Conservation (phyloP, 2,797 vertebrate species). For the Sandelia bainsii region DNA sequence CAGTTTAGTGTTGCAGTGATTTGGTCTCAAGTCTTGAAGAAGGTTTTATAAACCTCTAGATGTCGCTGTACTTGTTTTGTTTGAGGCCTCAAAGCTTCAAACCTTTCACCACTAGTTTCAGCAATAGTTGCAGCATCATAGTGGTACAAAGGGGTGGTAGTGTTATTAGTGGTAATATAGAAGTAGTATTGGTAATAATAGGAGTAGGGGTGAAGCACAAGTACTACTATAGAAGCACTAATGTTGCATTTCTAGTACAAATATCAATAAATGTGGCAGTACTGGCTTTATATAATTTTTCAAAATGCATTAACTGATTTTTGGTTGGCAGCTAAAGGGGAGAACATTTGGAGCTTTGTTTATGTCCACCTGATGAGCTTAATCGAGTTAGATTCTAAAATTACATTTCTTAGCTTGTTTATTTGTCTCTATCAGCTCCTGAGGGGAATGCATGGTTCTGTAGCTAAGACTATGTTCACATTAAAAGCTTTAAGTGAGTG, state of each 20-base stretch:
- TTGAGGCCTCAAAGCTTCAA: background rate
- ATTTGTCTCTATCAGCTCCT: background rate
- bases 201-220: background rate
- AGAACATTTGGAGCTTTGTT: background rate
- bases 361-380: background rate
- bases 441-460: background rate
- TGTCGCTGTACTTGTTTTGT: conserved; percentile 13
- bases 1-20: background rate
- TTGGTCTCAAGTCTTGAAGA: background rate
- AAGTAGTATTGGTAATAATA: background rate
- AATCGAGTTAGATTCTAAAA: too few species aligned
- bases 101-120: background rate
- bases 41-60: conserved; percentile 2
- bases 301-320: background rate
- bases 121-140: background rate
- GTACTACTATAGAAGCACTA: background rate
- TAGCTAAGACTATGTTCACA: background rate
- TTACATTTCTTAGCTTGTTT: background rate
- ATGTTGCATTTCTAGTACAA: background rate
- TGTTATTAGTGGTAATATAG: background rate
- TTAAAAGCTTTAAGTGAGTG: too few species aligned
- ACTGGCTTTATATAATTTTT: background rate
- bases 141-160: background rate
- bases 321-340: background rate
- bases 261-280: background rate